Evolutionary conservation across 2,888 invertebrate species (phyloP).

Genomic region (Cheiracanthium punctorium): DNA sequence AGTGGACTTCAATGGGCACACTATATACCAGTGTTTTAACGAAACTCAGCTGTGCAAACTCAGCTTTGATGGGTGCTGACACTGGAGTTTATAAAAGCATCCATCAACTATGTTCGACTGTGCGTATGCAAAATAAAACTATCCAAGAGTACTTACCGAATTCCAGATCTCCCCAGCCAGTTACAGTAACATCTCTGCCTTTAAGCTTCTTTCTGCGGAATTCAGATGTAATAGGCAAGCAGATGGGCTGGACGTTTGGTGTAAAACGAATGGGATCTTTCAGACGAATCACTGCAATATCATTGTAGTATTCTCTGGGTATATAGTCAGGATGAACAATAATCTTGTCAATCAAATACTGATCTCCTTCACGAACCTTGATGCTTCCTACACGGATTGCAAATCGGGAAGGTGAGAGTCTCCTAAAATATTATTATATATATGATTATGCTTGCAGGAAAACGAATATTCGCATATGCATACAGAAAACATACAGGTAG

Average conservation of each 20-base stretch:
- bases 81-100: too few relatives aligned
- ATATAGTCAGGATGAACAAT: conserved; percentile 72
- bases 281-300: conserved; percentile 72
- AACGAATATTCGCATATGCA: too few relatives aligned
- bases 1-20: too few relatives aligned
- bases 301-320: conserved; percentile 71
- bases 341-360: conserved; percentile 45
- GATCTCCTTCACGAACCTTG: conserved; percentile 33
- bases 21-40: too few relatives aligned
- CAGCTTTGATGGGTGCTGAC: too few relatives aligned
- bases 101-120: too few relatives aligned
- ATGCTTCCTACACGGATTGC: conserved; percentile 47
- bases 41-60: too few relatives aligned
- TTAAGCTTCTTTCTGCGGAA: conserved; percentile 43
- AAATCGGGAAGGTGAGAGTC: conserved; percentile 28
- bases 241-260: conserved; percentile 67
- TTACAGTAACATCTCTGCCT: conserved; percentile 62
- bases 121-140: too few relatives aligned
- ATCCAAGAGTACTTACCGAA: conserved; percentile 43
- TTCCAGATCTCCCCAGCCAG: conserved; percentile 73
- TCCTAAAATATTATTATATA: too few relatives aligned
- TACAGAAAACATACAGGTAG: too few relatives aligned
- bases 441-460: too few relatives aligned
- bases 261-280: conserved; percentile 66
- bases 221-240: conserved; percentile 57